Evolutionary conservation across 2,888 invertebrate genomes (phyloP).

Genomic region (Eledone cirrhosa): DNA sequence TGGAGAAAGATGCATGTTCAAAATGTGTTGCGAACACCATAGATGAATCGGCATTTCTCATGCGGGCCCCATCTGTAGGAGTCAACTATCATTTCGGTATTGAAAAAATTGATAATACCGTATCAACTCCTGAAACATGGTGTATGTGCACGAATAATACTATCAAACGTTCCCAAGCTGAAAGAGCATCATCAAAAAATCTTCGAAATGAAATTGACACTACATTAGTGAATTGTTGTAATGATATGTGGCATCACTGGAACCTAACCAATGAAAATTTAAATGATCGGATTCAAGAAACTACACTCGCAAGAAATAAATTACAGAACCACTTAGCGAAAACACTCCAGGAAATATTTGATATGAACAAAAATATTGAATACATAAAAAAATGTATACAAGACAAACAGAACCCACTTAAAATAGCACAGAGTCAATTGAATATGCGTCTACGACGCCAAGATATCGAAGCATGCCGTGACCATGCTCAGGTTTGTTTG

Average conservation of each 20-base stretch:
- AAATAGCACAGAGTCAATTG: conserved; percentile 79
- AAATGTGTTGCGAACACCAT: conserved; percentile 79
- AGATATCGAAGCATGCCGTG: conserved; percentile 88
- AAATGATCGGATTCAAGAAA: conserved; percentile 64
- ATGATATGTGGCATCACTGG: conserved; percentile 67
- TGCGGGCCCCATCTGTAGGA: conserved; percentile 59
- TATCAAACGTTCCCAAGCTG: conserved; percentile 66
- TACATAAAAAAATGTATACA: conserved; percentile 87
- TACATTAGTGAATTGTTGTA: conserved; percentile 63
- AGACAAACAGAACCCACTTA: conserved; percentile 75
- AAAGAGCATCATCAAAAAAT: conserved; percentile 65
- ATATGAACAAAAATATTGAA: conserved; percentile 88
- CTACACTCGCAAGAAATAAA: conserved; percentile 65
- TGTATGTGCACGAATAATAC: conserved; percentile 67
- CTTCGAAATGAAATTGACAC: conserved; percentile 63
- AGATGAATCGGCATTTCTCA: conserved; percentile 54
- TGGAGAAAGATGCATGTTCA: conserved; percentile 86
- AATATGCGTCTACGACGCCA: conserved; percentile 89
- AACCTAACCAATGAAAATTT: conserved; percentile 65
- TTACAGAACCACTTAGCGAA: conserved; percentile 66
- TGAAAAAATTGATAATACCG: conserved; percentile 60
- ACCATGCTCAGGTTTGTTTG: conserved; percentile 83
- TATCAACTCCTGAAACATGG: conserved; percentile 67
- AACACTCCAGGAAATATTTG: conserved; percentile 90
- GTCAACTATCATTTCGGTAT: conserved; percentile 62